Conservation (phyloP, 2,113 vertebrate genomes). For the Parus major region DNA sequence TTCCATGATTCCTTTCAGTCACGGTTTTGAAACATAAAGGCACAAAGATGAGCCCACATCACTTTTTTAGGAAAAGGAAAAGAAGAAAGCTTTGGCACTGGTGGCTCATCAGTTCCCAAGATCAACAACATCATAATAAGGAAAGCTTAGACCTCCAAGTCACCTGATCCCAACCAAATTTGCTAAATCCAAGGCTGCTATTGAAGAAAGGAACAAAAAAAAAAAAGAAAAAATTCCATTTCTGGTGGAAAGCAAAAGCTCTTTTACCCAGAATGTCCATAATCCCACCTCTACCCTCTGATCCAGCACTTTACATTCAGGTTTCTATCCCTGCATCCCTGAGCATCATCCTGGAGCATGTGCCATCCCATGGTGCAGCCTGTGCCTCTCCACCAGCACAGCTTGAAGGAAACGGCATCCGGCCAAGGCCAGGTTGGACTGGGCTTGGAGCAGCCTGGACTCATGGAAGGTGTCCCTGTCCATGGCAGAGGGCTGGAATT, state of each 20-base stretch:
- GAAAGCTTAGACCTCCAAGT: not conserved
- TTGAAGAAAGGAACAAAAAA: not conserved
- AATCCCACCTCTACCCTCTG: not conserved
- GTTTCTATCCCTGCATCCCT: not conserved
- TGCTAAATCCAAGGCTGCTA: not conserved
- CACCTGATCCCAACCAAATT: not conserved
- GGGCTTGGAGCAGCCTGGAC: not conserved
- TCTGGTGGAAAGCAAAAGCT: not conserved
- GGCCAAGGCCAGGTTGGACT: not conserved
- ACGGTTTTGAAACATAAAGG: not conserved
- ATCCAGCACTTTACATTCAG: not conserved
- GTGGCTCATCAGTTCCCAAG: not conserved
- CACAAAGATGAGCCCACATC: not conserved
- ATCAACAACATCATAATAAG: rapidly evolving
- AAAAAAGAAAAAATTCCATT: not conserved
- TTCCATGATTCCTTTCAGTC: not conserved
- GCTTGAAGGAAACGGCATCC: rapidly evolving
- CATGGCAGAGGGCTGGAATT: not conserved
- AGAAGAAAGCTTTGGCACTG: not conserved
- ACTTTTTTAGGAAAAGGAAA: not conserved
- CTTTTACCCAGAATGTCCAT: not conserved
- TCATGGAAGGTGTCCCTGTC: not conserved
- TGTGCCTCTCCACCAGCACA: not conserved
- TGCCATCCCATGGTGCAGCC: not conserved
- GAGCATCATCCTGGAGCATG: not conserved